Evolutionary conservation across 2,888 invertebrate genomes (phyloP).

Genomic region (Eueremaeus valkanovi): DNA sequence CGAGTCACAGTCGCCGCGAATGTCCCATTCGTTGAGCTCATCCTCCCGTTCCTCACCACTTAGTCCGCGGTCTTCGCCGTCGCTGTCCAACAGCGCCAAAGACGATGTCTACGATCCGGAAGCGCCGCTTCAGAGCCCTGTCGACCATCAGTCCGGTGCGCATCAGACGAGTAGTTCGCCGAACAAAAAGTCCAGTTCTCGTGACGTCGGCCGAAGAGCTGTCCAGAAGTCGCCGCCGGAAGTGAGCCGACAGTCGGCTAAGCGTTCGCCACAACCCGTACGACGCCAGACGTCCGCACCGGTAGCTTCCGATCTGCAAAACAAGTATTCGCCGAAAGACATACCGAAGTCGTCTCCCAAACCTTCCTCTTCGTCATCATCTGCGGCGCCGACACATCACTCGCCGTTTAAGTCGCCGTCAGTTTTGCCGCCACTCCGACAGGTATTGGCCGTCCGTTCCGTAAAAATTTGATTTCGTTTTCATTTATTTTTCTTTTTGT

Average conservation of each 20-base stretch:
- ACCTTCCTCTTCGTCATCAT: too few relatives aligned
- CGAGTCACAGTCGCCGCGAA: conserved; percentile 37
- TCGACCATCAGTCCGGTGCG: not conserved
- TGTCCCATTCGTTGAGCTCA: not conserved
- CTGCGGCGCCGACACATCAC: not conserved
- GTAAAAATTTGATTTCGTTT: not conserved
- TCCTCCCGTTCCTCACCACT: not conserved
- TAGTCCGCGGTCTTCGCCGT: not conserved
- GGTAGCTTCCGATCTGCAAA: not conserved
- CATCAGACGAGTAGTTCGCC: too few relatives aligned
- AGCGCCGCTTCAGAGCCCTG: conserved; percentile 44
- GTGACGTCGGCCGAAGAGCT: conserved; percentile 3
- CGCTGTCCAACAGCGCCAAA: not conserved
- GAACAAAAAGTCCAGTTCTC: not conserved
- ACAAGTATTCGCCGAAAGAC: not conserved
- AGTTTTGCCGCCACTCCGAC: conserved; percentile 4
- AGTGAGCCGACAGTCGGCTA: not conserved
- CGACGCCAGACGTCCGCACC: not conserved
- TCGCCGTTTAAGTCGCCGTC: conserved; percentile 20
- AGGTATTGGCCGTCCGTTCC: not conserved
- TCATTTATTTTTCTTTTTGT: not conserved
- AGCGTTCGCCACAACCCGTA: not conserved
- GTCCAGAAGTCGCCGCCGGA: not conserved
- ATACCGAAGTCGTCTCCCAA: not conserved
- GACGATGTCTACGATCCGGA: conserved; percentile 44